Base-by-base conservation (phyloP, 2,888 invertebrate genomes). In the Galeruca laticollis region DNA sequence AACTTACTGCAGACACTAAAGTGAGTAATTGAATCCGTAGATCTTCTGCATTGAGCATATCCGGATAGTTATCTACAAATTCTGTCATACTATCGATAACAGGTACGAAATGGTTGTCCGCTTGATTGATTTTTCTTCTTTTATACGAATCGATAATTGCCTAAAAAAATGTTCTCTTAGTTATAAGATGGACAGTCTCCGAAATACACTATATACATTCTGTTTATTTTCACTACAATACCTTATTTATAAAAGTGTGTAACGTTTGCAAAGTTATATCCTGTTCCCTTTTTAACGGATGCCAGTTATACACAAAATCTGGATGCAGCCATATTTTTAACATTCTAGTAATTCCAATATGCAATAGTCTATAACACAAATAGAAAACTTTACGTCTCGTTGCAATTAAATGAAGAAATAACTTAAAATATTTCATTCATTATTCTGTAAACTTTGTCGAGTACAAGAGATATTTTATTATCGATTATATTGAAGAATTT, bases 1-100 rank as follows among this genome's bases (percentile, higher is more conserved):
- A 60, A 77, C 79, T 78, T 75, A 81, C 81, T 10, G 82, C 81
- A n/a, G 72, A 64, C 61, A 75, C 75, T 21, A 82, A 68, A 13
- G 82, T 81, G 18, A 77, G 67, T 33, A 82, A 68, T 65, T 82
- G 81, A 60, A 77, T 68, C 20, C 76, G 59, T 49, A 81, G 77
- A 63, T 77, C 77, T 49, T 75, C 70, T 20, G 69, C 60, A 43
- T 66, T 73, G 35, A 81, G 73, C 15, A 68, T 20, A 15, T 65
- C 68, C 11, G 77, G 77, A 75, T 80, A 71, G 56, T 75, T 69
- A 26, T 77, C 73, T 2, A 76, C 70, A 57, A 73, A 68, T n/a
- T 77, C 74, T 5, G 73, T 69, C 35, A 82, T 70, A 62, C 54
- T 68, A 66, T 82, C 81, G 18, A 82, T 70, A 13, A 78, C 62